Conservation (phyloP, 1,140 invertebrate genomes). For the Drosophila lacteicornis region DNA sequence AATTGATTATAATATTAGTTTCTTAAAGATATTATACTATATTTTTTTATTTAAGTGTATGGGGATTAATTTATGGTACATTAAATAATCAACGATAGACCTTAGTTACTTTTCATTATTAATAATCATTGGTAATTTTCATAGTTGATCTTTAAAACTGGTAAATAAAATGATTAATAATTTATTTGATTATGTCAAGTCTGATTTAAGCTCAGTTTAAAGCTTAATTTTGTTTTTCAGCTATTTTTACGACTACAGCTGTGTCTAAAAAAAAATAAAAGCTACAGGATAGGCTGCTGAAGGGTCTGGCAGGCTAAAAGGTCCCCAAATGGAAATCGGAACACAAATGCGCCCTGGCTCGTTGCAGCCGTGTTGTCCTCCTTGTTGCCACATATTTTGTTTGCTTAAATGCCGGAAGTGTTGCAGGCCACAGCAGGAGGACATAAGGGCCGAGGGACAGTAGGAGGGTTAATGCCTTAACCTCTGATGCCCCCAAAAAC, state of each 20-base stretch:
- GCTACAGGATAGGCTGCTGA: not conserved
- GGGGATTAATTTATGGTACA: too few species aligned
- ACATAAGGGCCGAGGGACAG: not conserved
- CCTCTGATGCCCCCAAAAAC: conserved; percentile 12
- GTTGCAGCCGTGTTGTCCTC: conserved; percentile 49
- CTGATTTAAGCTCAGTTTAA: too few species aligned
- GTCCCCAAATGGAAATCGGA: conserved; percentile 51
- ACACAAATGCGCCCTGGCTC: conserved; percentile 59
- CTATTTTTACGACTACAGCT: not conserved
- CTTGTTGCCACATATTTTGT: conserved; percentile 72
- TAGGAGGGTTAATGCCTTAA: conserved; percentile 2
- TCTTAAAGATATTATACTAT: too few species aligned
- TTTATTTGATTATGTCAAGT: not conserved
- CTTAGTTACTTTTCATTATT: too few species aligned
- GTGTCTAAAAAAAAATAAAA: not conserved
- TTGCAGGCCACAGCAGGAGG: conserved; percentile 56
- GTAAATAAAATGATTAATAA: too few species aligned
- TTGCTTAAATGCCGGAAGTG: conserved; percentile 82
- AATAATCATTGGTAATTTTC: too few species aligned
- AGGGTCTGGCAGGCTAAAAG: conserved; percentile 16
- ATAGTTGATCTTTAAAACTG: too few species aligned
- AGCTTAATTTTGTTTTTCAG: too few species aligned
- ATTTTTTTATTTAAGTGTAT: too few species aligned
- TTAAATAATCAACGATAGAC: too few species aligned
- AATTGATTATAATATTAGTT: too few species aligned